Conservation (phyloP, 2,113 vertebrate species). For the Eleginops maclovinus region DNA sequence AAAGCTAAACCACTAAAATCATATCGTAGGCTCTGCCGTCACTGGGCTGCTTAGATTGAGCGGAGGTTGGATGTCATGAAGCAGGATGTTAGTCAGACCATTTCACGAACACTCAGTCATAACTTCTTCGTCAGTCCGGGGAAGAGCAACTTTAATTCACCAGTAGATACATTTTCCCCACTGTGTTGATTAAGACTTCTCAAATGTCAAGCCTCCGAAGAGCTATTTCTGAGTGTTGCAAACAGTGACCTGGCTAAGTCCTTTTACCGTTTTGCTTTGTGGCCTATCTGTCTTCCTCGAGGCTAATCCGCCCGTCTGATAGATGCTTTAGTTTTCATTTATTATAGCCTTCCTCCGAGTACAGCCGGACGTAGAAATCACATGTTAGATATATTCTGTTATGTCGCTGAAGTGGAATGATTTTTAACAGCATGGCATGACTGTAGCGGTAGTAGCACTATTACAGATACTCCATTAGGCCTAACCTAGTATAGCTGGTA, state of each 20-base stretch:
- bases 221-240: conserved; percentile 79
- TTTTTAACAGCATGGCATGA: conserved; percentile 81
- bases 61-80: conserved; percentile 75
- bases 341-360: conserved; percentile 54
- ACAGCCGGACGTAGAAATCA: conserved; percentile 65
- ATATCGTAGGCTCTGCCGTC: conserved; percentile 67
- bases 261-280: conserved; percentile 75
- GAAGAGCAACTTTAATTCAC: conserved; percentile 34
- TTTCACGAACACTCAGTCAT: conserved; percentile 75
- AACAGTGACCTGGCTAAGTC: conserved; percentile 73
- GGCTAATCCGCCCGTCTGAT: conserved; percentile 74
- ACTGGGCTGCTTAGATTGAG: conserved; percentile 65
- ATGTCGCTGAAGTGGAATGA: conserved; percentile 62
- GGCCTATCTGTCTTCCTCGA: conserved; percentile 70
- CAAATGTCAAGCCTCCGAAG: conserved; percentile 59
- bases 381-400: conserved; percentile 58
- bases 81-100: conserved; percentile 76
- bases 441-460: conserved; percentile 67
- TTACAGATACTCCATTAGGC: conserved; percentile 63
- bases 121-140: conserved; percentile 59
- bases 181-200: conserved; percentile 35
- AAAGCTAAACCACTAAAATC: conserved; percentile 77
- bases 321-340: conserved; percentile 75
- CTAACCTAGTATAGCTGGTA: conserved; percentile 71
- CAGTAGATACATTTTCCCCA: conserved; percentile 30